These are phyloP conservation scores for Panopea generosa DNA, from an alignment of 2,888 invertebrate species.

Conservation along the genomic window DNA sequence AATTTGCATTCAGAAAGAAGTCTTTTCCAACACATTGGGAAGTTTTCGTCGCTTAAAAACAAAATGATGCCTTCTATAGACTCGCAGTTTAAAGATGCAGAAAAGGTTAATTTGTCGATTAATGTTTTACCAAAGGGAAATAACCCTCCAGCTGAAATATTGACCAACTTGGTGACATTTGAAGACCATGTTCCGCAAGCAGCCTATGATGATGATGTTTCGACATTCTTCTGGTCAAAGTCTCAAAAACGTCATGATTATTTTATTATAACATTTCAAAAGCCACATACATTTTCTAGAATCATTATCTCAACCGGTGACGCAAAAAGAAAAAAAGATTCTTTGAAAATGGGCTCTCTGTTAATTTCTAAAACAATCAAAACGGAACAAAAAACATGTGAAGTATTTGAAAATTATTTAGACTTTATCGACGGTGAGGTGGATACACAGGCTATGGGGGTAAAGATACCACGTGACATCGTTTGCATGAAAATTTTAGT, in stretches of 20 bases:
- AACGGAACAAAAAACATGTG: background rate
- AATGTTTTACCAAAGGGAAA: conserved; percentile 43
- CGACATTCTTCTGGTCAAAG: conserved; percentile 63
- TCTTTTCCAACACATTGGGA: conserved; percentile 71
- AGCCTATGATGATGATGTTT: conserved; percentile 73
- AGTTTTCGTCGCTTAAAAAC: conserved; percentile 66
- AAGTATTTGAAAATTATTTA: background rate
- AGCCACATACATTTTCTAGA: conserved; percentile 58
- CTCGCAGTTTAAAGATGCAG: conserved; percentile 51
- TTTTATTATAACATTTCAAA: conserved; percentile 58
- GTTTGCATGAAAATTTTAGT: conserved; percentile 29
- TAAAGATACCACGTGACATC: conserved; percentile 24
- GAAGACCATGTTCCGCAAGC: conserved; percentile 73
- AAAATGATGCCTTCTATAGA: conserved; percentile 70
- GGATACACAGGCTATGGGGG: conserved; percentile 50
- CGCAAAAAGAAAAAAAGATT: conserved; percentile 37
- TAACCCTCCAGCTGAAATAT: conserved; percentile 83
- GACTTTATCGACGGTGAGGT: conserved; percentile 53
- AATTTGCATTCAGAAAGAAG: conserved; percentile 54
- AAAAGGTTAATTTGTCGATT: conserved; percentile 21
- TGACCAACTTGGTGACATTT: conserved; percentile 76
- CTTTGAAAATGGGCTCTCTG: background rate
- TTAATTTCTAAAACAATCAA: background rate
- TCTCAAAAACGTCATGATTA: conserved; percentile 42
- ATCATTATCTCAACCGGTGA: conserved; percentile 66